phyloP scores from a whole-genome alignment of 1,140 invertebrate genomes.

The Scaptomyza graminum region DNA sequence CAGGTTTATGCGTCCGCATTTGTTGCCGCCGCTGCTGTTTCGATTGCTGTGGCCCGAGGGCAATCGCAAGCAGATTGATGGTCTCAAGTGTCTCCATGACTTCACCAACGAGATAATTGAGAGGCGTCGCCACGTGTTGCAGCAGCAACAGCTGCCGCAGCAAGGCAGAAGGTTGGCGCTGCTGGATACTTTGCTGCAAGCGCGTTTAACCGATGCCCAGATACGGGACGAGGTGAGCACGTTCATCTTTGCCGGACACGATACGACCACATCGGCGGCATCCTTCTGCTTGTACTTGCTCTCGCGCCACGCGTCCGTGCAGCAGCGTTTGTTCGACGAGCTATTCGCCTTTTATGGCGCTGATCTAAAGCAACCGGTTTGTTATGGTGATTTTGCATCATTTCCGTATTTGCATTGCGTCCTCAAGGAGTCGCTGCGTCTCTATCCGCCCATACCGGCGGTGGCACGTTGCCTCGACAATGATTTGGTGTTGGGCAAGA shows the following conservation, averaged over 20 bases:
- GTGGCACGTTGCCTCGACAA: constrained; percentile 85
- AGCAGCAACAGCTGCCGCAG: background rate
- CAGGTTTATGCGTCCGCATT: constrained; percentile 68
- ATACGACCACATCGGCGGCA: constrained; percentile 65
- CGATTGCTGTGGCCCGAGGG: constrained; percentile 54
- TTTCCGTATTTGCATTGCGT: constrained; percentile 86
- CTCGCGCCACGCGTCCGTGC: constrained; percentile 69
- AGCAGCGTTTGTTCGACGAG: constrained; percentile 86
- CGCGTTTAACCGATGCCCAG: constrained; percentile 86
- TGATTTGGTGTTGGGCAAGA: constrained; percentile 83
- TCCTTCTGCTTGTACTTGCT: constrained; percentile 64
- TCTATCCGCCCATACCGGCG: constrained; percentile 87
- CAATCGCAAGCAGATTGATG: constrained; percentile 61
- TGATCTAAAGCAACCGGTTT: constrained; percentile 73
- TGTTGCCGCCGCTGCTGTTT: constrained; percentile 63
- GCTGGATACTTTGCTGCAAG: constrained; percentile 88
- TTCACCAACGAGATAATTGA: constrained; percentile 75
- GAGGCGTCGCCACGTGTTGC: constrained; percentile 36
- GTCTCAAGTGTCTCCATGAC: constrained; percentile 68
- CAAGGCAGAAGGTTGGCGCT: constrained; percentile 83
- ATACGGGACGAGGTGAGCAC: constrained; percentile 88
- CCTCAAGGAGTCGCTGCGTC: constrained; percentile 86
- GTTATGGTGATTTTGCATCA: constrained; percentile 84
- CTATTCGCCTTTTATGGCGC: constrained; percentile 84
- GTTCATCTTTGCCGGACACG: constrained; percentile 87